Base-by-base conservation (phyloP, 1,140 invertebrate genomes). In the Thereuonema tuberculata region DNA sequence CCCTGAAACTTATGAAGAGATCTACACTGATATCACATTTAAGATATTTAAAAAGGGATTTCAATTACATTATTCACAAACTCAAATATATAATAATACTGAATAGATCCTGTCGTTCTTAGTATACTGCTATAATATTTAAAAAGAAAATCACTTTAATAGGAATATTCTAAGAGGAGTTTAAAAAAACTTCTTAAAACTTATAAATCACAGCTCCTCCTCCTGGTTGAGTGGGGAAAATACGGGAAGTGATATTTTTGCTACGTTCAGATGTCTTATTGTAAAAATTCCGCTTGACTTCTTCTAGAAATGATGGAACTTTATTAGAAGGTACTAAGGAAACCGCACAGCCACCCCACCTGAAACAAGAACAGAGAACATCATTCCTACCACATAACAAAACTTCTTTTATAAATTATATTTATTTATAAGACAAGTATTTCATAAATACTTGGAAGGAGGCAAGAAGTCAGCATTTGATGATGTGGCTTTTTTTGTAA, bases 301-400 rank as follows among this genome's bases (percentile, higher is more conserved):
- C 75, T 14, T 81, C 71, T 1, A 94, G 78, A 69, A 91, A 93
- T 50, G 79, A 68, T 1, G 80, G 72, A 1, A 86, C 80, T 50
- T 81, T 77, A 26, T 82, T 78, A 52, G 80, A 76, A 0, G 82
- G 78, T 59, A 85, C 81, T 63, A 98, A 76, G 23, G 92, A 89
- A 17, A 98, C 91, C 60, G 87, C 82, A 74, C 93, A 98, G 1
- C 95, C 95, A 23, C 95, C 95, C 95, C 95, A 98, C 23, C 89
- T 91, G 66, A 14, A 72, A 71, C 62, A 15, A 55, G 20, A 60
- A 48, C 12, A 28, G 54, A 21, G n/a, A n/a, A n/a, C n/a, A n/a
- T n/a, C n/a, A n/a, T n/a, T n/a, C n/a, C n/a, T 17, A 27, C 20
- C 29, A 46, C 21, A 48, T 20, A 63, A 58, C 15, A 60, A 62